Conservation (phyloP, 2,888 invertebrate species). For the Synergus gifuensis region DNA sequence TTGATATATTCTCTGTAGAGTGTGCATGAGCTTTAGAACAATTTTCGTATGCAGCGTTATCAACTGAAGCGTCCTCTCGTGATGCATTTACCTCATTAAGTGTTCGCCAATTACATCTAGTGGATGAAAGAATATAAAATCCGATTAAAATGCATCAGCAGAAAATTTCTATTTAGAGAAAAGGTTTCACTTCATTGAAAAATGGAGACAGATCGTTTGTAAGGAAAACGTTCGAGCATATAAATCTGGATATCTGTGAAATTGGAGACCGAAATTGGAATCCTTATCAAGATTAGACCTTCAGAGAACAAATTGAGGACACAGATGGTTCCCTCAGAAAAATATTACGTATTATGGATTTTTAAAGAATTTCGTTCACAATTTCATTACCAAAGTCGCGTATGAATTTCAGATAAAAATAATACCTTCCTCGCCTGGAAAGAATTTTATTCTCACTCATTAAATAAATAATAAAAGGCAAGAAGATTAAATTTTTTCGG, state of each 20-base stretch:
- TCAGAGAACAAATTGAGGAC: not conserved
- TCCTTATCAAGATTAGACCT: not conserved
- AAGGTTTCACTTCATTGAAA: not conserved
- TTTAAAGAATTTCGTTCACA: not conserved
- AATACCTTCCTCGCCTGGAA: too few species aligned
- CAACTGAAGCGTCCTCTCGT: constrained; percentile 8
- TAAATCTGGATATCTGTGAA: not conserved
- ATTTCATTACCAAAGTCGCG: not conserved
- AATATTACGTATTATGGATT: not conserved
- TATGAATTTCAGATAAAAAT: too few species aligned
- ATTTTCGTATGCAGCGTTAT: constrained; percentile 46
- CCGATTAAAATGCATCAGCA: not conserved
- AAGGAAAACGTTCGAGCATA: not conserved
- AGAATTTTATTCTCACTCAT: too few species aligned
- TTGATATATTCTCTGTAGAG: constrained; percentile 48
- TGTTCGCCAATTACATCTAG: constrained; percentile 1
- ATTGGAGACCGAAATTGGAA: not conserved
- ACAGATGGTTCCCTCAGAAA: not conserved
- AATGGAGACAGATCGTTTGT: not conserved
- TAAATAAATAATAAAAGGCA: too few species aligned
- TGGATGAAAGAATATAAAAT: not conserved
- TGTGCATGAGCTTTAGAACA: constrained; percentile 50
- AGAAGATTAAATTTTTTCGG: too few species aligned
- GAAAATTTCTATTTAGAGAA: not conserved
- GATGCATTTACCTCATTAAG: constrained; percentile 12